These are phyloP conservation scores for Syndactyla subalaris DNA, from an alignment of 2,797 vertebrate genomes.

Conservation along the genomic window DNA sequence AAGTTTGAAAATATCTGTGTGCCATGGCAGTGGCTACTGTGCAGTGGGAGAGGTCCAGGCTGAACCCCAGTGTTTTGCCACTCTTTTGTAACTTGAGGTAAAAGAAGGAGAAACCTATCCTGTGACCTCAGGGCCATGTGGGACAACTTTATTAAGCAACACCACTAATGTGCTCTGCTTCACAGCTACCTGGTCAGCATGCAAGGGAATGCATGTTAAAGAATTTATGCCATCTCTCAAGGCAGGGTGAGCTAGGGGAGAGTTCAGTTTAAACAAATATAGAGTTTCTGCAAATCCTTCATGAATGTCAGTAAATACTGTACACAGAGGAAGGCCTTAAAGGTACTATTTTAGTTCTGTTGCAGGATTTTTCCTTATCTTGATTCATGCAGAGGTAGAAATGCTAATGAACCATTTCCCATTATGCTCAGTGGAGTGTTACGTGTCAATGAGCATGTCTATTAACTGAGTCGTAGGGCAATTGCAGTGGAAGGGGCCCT, in stretches of 20 bases:
- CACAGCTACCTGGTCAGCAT: background rate
- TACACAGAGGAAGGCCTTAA: background rate
- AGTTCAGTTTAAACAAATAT: background rate
- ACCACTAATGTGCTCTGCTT: background rate
- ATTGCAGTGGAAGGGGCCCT: background rate
- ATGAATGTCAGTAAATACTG: background rate
- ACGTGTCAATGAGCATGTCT: fast-evolving
- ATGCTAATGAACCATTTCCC: background rate
- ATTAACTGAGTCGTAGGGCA: background rate
- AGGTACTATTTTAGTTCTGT: background rate
- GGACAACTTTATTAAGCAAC: background rate
- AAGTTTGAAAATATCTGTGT: background rate
- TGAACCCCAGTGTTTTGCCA: background rate
- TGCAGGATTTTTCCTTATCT: background rate
- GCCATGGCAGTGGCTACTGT: background rate
- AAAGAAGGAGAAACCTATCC: background rate
- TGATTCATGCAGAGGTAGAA: background rate
- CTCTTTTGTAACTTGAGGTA: background rate
- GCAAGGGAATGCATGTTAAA: background rate
- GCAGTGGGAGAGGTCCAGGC: too few species aligned
- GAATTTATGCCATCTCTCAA: background rate
- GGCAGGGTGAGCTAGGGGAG: background rate
- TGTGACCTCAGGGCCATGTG: background rate
- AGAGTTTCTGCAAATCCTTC: background rate
- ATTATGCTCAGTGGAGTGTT: background rate